Base-by-base conservation (phyloP, 2,888 invertebrate genomes). In the Netelia melanura region DNA sequence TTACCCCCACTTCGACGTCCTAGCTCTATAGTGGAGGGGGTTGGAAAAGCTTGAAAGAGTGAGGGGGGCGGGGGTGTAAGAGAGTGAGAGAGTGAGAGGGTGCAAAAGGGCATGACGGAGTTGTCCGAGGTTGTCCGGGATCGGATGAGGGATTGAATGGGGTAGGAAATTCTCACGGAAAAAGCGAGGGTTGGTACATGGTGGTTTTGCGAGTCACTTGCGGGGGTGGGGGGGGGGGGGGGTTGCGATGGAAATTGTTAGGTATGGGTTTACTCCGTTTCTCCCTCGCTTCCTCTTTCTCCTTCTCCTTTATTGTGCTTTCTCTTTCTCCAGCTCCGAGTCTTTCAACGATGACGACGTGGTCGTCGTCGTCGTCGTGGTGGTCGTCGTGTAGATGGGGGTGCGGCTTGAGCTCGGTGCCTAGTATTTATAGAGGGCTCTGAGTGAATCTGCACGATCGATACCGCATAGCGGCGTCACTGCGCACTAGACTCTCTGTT, bases 401-500 rank as follows among this genome's bases (percentile, higher is more conserved):
- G 79, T 80, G 75, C 82, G 85, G 85, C 85, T 65, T 82, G 89
- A 92, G 89, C 91, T 91, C 89, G 89, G 90, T 91, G 90, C 91
- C 91, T 90, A 90, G 93, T 93, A 92, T 93, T 92, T 93, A 93
- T 93, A 92, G 91, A 91, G 89, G 71, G 81, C 62, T 81, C 90
- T 88, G 23, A 90, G 91, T 90, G 90, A 90, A 89, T 72, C 89
- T 88, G 91, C 90, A 91, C 92, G 93, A 93, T 93, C 92, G 93
- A 93, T 93, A 93, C 88, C 90, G 91, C 90, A 92, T 90, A 91
- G 67, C 82, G 54, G 90, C 92, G 91, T 91, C 91, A 91, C 90
- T 92, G 93, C 92, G 92, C 93, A 92, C 72, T 77, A 81, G 68
- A 52, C 72, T 71, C 80, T 48, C 58, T 80, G n/a, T 74, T 80